Base-by-base conservation (phyloP, 2,888 invertebrate species). In the Pseudococcus longispinus region DNA sequence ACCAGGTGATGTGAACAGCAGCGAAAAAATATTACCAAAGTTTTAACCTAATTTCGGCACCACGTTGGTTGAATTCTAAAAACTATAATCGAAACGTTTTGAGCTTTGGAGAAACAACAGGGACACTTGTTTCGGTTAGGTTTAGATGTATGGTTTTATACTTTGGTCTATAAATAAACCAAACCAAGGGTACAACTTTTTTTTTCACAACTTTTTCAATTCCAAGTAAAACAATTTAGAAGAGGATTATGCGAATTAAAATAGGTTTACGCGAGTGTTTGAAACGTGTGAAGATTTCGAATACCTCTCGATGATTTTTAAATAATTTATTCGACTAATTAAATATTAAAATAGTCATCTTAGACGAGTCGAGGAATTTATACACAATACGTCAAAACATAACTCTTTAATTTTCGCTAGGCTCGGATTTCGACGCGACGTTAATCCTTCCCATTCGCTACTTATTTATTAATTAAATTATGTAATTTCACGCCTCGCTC, bases 1-100 rank as follows among this genome's bases (percentile, higher is more conserved):
- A 42, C 77, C 77, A 29, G 29, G 77, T 42, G 42, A 42, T 42
- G 77, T 42, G 37, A 80, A 80, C 3, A n/a, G 37, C 42, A 9
- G 4, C 6, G 55, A 80, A 42, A 37, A 80, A 80, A 80, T 80
- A 80, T 80, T 80, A 42, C 42, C 20, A 20, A 80, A 80, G 37
- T 80, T 80, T 80, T 80, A 80, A 80, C 77, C 77, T 80, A 80
- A 80, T 80, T 80, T 42, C 42, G 20, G 15, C 20, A 23, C 8
- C 42, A 15, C 42, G 77, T 80, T 80, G 3, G 77, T 42, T 80
- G 77, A 80, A 80, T 42, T 37, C 77, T 80, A 20, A 42, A 80
- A 80, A 37, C n/a, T 42, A 42, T 80, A 80, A 37, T 42, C 37
- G 42, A 42, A 42, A 80, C 42, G 77, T 80, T 80, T 42, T 9